These are phyloP conservation scores for Podiceps cristatus DNA, from an alignment of 2,113 vertebrate genomes.

Conservation along the genomic window DNA sequence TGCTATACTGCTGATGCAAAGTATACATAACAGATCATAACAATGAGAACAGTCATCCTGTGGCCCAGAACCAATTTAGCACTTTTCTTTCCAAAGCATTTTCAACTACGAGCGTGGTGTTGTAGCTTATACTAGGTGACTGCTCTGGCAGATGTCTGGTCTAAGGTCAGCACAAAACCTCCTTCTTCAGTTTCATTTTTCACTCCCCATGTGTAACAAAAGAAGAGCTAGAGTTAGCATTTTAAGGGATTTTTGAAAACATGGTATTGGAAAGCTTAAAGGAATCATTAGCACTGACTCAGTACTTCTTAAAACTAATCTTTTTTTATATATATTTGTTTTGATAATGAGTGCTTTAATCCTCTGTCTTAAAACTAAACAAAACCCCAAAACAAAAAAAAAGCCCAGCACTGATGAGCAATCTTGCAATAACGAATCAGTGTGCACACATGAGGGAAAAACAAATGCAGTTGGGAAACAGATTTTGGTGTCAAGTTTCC, in stretches of 20 bases:
- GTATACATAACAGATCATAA: background rate
- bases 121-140: background rate
- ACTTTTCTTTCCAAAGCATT: background rate
- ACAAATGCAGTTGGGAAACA: conserved; percentile 73
- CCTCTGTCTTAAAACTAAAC: conserved; percentile 28
- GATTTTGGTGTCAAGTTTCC: conserved; percentile 70
- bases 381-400: conserved; percentile 34
- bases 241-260: conserved; percentile 17
- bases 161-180: conserved; percentile 51
- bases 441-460: conserved; percentile 65
- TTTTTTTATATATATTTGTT: conserved; percentile 6
- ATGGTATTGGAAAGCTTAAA: conserved; percentile 16
- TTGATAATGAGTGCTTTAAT: conserved; percentile 40
- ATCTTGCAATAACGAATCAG: conserved; percentile 58
- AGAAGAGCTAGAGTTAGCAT: conserved; percentile 34
- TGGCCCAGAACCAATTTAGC: background rate
- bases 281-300: conserved; percentile 12
- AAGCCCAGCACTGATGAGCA: conserved; percentile 56
- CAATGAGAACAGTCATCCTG: background rate
- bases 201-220: conserved; percentile 1
- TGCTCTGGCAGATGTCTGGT: conserved; percentile 26
- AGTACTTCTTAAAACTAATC: background rate
- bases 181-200: conserved; percentile 58
- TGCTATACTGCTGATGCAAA: background rate
- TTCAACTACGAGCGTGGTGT: background rate